These are phyloP conservation scores for Bos javanicus DNA, from an alignment of 2,113 vertebrate genomes.

Conservation along the genomic window DNA sequence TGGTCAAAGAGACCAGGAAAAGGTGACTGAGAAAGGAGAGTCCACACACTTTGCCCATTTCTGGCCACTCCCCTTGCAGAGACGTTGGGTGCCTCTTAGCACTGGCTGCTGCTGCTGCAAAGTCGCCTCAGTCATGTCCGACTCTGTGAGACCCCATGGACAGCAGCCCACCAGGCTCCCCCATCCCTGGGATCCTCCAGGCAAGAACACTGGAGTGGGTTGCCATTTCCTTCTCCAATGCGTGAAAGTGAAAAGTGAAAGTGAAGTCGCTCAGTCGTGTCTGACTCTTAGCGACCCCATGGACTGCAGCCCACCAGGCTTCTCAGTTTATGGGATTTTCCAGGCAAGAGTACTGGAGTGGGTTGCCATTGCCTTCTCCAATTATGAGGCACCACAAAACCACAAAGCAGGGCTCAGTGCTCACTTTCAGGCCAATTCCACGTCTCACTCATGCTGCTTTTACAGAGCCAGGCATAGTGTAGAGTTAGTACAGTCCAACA, in stretches of 20 bases:
- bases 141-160: background rate
- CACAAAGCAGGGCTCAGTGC: background rate
- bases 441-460: background rate
- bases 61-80: background rate
- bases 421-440: background rate
- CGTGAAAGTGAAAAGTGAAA: background rate
- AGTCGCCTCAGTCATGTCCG: fast-evolving
- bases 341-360: background rate
- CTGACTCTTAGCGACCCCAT: background rate
- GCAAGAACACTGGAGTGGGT: background rate
- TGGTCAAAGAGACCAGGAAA: background rate
- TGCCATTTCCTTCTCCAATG: background rate
- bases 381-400: background rate
- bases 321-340: background rate
- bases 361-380: too few species aligned
- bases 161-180: background rate
- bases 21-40: background rate
- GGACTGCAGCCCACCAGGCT: background rate
- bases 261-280: fast-evolving
- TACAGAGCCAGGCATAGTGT: background rate
- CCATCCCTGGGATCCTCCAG: background rate
- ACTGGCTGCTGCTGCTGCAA: background rate
- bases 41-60: background rate
- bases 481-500: background rate
- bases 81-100: background rate